A percentile compares a stretch with the other conserved stretches of the same genome.
phyloP scores from a whole-genome alignment of 1,140 invertebrate species.

The Pectinophora gossypiella region DNA sequence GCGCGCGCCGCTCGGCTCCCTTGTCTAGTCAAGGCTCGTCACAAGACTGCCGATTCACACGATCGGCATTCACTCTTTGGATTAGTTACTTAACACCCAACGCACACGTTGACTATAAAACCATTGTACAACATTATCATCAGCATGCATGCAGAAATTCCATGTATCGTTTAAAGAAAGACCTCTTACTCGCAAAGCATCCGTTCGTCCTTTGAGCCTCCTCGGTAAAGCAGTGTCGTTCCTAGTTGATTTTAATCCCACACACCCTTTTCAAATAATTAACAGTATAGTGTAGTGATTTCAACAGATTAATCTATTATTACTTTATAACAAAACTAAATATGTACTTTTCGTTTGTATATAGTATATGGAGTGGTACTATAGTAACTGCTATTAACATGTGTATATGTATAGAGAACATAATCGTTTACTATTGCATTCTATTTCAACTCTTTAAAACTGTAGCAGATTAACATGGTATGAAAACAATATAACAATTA shows the following conservation, averaged over 20 bases:
- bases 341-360: conserved; percentile 58
- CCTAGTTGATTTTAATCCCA: conserved; percentile 44
- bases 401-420: conserved; percentile 60
- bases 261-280: conserved; percentile 53
- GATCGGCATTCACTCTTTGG: conserved; percentile 36
- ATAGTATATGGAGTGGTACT: conserved; percentile 25
- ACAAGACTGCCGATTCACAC: conserved; percentile 17
- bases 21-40: conserved; percentile 27
- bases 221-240: conserved; percentile 51
- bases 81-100: conserved; percentile 40
- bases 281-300: conserved; percentile 47
- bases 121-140: conserved; percentile 28
- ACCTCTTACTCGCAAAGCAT: conserved; percentile 43
- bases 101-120: conserved; percentile 24
- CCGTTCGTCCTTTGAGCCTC: conserved; percentile 45
- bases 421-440: conserved; percentile 52
- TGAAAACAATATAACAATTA: conserved; percentile 69
- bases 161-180: conserved; percentile 32
- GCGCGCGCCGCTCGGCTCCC: conserved; percentile 5
- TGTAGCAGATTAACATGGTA: conserved; percentile 51
- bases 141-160: conserved; percentile 35
- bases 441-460: conserved; percentile 40
- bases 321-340: conserved; percentile 65
- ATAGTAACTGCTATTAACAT: conserved; percentile 60
- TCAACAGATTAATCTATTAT: conserved; percentile 65